Evolutionary conservation across 2,888 invertebrate species (phyloP).

Genomic region (Diaphora mendica): DNA sequence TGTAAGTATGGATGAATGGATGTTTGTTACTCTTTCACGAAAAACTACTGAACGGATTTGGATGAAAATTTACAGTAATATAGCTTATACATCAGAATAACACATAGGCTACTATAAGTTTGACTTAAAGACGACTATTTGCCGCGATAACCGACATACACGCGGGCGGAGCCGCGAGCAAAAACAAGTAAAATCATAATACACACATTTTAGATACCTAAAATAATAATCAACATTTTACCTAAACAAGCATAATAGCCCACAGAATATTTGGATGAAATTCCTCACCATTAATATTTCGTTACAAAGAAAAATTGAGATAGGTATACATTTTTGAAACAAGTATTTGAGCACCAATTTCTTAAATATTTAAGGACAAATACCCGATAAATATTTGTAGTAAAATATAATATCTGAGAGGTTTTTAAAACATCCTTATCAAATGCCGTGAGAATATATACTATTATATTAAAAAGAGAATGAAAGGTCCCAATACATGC

Average conservation of each 20-base stretch:
- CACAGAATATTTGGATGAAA: not conserved
- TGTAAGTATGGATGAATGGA: no score
- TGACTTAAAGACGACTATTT: no score
- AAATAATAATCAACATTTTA: not conserved
- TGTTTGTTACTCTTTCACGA: no score
- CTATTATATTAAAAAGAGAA: constrained; percentile 18
- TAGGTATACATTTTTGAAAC: not conserved
- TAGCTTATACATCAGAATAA: no score
- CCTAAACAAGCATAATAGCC: not conserved
- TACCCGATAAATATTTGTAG: not conserved
- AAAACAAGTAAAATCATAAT: not conserved
- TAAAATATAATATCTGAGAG: not conserved
- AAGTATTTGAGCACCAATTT: not conserved
- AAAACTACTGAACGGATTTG: no score
- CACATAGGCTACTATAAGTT: no score
- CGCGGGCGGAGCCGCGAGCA: no score
- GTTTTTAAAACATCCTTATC: constrained; percentile 9
- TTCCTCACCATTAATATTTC: not conserved
- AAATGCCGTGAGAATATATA: constrained; percentile 2
- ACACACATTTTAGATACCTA: not conserved
- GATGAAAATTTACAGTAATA: no score
- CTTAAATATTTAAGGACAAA: not conserved
- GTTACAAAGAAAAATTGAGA: not conserved
- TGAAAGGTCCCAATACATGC: constrained; percentile 46
- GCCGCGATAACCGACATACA: no score